Evolutionary conservation across 37 sponge, comb jelly and placozoan species (phyloP).

Genomic region (Ephydatia muelleri): DNA sequence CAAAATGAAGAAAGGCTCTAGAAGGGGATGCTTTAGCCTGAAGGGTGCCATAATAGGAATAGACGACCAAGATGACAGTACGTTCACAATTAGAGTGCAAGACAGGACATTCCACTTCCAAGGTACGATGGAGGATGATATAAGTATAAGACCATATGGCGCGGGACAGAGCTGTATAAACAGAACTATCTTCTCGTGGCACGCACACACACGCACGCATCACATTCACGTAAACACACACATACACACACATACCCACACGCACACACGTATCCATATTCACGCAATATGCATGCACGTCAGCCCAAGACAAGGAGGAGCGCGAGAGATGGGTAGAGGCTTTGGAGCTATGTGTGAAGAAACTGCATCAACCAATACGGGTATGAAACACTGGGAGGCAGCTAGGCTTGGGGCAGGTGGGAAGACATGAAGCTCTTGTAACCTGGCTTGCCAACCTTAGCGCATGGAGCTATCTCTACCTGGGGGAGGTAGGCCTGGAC

Average conservation of each 20-base stretch:
- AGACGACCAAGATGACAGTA: constrained; percentile 94
- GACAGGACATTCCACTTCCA: constrained; percentile 89
- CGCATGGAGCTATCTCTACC: constrained; percentile 32
- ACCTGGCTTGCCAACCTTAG: constrained; percentile 19
- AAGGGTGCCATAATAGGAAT: constrained; percentile 88
- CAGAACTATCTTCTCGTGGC: neutral
- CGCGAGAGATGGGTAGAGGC: constrained; percentile 87
- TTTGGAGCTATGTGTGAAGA: constrained; percentile 74
- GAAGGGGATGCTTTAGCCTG: constrained; percentile 75
- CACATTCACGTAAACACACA: no score
- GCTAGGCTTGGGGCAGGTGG: neutral
- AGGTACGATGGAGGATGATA: constrained; percentile 37
- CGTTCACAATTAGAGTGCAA: constrained; percentile 89
- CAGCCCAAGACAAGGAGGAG: constrained; percentile 84
- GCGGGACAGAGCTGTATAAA: neutral
- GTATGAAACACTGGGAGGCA: constrained; percentile 2
- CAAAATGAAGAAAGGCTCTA: constrained; percentile 88
- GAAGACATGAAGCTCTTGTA: neutral
- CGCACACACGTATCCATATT: no score
- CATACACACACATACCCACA: no score
- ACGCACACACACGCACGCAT: constrained; percentile 21
- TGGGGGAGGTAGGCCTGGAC: neutral
- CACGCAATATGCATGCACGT: constrained; percentile 4
- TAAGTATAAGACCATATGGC: neutral
- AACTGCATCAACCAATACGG: constrained; percentile 41